phyloP scores from a whole-genome alignment of 2,113 vertebrate species.

The Oceanites oceanicus region DNA sequence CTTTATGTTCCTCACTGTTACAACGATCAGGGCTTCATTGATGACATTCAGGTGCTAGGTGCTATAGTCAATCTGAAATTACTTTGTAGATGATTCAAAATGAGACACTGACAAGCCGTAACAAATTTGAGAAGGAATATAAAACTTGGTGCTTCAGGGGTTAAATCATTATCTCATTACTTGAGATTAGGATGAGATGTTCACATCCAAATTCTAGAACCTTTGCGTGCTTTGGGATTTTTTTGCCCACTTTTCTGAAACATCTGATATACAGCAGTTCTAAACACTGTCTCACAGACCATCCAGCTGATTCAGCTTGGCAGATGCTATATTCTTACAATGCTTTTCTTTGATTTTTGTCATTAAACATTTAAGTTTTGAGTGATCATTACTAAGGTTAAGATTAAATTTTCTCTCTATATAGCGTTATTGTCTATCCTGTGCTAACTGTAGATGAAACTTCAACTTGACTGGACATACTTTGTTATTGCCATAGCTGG shows the following conservation, averaged over 20 bases:
- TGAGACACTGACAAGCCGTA: neutral
- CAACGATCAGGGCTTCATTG: neutral
- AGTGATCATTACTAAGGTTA: constrained; percentile 15
- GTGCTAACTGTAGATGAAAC: neutral
- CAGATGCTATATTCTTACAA: constrained; percentile 5
- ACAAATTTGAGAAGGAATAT: neutral
- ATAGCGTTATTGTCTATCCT: neutral
- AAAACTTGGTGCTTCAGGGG: neutral
- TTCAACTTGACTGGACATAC: neutral
- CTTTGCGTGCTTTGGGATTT: neutral
- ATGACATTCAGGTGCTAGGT: neutral
- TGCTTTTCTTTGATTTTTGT: constrained; percentile 8
- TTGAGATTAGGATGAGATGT: neutral
- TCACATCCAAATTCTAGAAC: neutral
- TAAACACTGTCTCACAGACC: neutral
- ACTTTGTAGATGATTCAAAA: neutral
- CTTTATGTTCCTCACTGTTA: neutral
- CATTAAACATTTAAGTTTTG: neutral
- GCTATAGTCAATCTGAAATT: neutral
- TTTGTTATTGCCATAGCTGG: neutral
- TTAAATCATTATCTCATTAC: neutral
- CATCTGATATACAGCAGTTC: neutral
- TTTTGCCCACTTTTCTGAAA: neutral
- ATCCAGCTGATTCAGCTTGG: neutral
- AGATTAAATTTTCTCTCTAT: neutral